Evolutionary conservation across 2,888 invertebrate genomes (phyloP), one percentile per base, ranked within the genome.

Genomic region (Vesta saturnalis): DNA sequence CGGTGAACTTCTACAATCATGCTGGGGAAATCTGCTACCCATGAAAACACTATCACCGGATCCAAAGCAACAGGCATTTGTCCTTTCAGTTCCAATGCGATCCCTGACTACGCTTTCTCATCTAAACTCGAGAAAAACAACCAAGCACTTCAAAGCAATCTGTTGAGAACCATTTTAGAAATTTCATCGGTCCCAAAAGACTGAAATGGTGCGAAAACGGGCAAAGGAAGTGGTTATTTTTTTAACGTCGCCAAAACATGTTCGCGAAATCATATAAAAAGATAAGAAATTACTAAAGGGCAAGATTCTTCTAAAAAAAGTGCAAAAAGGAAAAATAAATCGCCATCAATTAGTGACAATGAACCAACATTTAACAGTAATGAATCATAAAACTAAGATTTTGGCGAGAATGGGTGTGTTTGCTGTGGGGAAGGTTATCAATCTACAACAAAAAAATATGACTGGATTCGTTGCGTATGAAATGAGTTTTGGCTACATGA

Each of bases 21-120:
- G 47, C 8, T 47, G 47, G 47, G 16, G 47, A 47, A 47, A 47
- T 47, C n/a, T 47, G 47, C 47, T 47, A n/a, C 47, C 47, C 47
- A n/a, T 47, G 15, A 47, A 47, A 47, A 47, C 43, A 12, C 43
- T 43, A 14, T 43, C 43, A 12, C 43, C 43, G 43, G 43, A 43
- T 43, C 10, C 43, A 43, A 14, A 43, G 43, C 43, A 5, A 43
- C 43, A n/a, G 43, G 43, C 5, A n/a, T 43, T 43, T 43, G 10
- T 43, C 14, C 43, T 14, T 43, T 43, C 43, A 43, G 10, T 43
- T n/a, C 43, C 43, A 43, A 43, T 43, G 43, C 43, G 43, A 43
- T 43, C 43, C 43, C 43, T 43, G 43, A 16, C 15, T 47, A 15
- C 16, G n/a, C n/a, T n/a, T n/a, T n/a, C n/a, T n/a, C n/a, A 47